Conservation (phyloP, 2,888 invertebrate genomes). For the Nematopogon swammerdamellus region DNA sequence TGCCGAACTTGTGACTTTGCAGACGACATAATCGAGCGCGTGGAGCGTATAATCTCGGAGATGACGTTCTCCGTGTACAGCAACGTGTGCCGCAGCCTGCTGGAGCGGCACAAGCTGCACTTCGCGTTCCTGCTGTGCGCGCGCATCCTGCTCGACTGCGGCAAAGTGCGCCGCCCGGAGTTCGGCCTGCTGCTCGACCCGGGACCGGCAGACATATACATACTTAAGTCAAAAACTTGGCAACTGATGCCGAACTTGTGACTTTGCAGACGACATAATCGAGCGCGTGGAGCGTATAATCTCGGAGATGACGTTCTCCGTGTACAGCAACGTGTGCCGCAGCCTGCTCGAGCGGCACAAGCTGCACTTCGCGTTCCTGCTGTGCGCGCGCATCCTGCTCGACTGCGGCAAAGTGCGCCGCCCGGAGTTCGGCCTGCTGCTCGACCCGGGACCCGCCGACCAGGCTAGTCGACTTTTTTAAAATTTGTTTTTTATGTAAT, state of each 20-base stretch:
- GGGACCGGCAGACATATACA: too few species aligned
- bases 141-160: constrained; percentile 62
- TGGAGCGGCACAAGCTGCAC: constrained; percentile 84
- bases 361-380: constrained; percentile 76
- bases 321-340: constrained; percentile 85
- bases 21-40: constrained; percentile 71
- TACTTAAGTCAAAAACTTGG: too few species aligned
- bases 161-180: constrained; percentile 59
- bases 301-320: constrained; percentile 75
- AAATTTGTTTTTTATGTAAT: too few species aligned
- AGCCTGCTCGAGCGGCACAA: constrained; percentile 90
- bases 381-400: constrained; percentile 66
- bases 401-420: constrained; percentile 56
- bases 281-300: constrained; percentile 76
- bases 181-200: constrained; percentile 77
- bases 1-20: too few species aligned
- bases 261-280: constrained; percentile 63
- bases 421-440: constrained; percentile 71
- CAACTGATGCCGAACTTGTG: too few species aligned
- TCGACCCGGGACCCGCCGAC: constrained; percentile 58
- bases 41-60: constrained; percentile 73
- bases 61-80: constrained; percentile 81
- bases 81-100: constrained; percentile 86
- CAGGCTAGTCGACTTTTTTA: too few species aligned
- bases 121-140: constrained; percentile 76